Evolutionary conservation across 2,797 vertebrate species (phyloP).

Genomic region (Cercopithecus mitis): DNA sequence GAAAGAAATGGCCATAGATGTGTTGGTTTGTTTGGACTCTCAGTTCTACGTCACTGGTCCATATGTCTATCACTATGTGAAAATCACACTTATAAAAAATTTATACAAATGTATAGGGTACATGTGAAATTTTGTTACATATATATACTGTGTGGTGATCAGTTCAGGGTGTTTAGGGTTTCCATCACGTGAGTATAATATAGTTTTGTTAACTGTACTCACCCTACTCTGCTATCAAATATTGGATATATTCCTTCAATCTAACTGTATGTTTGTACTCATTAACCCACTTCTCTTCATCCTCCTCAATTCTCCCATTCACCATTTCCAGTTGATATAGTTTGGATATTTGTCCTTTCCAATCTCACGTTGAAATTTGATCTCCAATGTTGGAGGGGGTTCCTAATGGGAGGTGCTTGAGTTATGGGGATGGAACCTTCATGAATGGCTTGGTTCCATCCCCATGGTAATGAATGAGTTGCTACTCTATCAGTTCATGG

Average conservation of each 20-base stretch:
- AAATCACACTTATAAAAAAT: neutral
- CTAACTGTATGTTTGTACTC: neutral
- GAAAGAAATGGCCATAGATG: neutral
- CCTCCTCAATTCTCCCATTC: neutral
- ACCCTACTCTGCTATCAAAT: neutral
- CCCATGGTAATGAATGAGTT: neutral
- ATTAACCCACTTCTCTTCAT: neutral
- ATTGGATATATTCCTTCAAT: neutral
- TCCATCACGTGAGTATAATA: neutral
- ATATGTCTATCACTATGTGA: neutral
- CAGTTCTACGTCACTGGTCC: neutral
- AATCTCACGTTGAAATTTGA: neutral
- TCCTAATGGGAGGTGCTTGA: neutral
- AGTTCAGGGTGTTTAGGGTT: neutral
- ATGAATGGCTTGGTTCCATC: neutral
- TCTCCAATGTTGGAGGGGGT: neutral
- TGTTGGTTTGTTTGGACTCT: neutral
- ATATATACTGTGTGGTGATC: neutral
- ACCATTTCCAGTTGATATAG: neutral
- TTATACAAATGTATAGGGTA: neutral
- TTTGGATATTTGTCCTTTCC: neutral
- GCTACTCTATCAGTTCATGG: neutral
- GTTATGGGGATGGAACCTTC: neutral
- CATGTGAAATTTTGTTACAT: neutral
- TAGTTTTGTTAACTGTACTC: neutral